Evolutionary conservation across 1,140 invertebrate genomes (phyloP), one percentile per base, ranked within the genome.

Genomic region (Drosophila pseudoobscura): DNA sequence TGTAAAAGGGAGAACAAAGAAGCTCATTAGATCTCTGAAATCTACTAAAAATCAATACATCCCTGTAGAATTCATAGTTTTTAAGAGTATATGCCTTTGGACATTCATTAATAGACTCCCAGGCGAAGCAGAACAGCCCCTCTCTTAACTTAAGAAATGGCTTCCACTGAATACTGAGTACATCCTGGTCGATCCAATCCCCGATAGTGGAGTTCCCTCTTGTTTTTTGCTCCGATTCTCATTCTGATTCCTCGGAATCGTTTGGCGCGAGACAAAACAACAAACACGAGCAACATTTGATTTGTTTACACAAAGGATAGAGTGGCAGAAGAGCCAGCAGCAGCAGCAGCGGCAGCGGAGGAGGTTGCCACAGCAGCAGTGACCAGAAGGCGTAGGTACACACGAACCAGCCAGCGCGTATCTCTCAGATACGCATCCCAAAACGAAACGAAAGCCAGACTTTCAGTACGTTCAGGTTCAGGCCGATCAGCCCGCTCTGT

Each of bases 321-420:
- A 41, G 53, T 39, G 35, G 35, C 35, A 13, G 11, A 4, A 39
- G 35, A 39, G 35, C 17, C n/a, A 24, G 31, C 46, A 35, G 20
- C 24, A 49, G 56, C 52, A 57, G 44, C 41, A 44, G 76, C 57
- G 72, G 41, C 63, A 8, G 20, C 15, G 29, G 41, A 9, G 6
- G 31, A 20, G 6, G 53, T 29, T 9, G 29, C 13, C 54, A 55
- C 53, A 45, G 35, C 77, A 80, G 66, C 82, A 80, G 82, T 87
- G 77, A 87, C 80, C 80, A 85, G 61, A 87, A 85, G 80, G 80
- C 80, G 80, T 84, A 85, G 80, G 80, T 80, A 76, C 56, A 80
- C 74, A 80, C 55, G 31, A 69, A 41, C 26, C 13, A 26, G 29
- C 52, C 29, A 74, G 52, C 53, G 31, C 50, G 54, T 54, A 77